Conservation (phyloP, 2,888 invertebrate species). For the Artemia sinica region DNA sequence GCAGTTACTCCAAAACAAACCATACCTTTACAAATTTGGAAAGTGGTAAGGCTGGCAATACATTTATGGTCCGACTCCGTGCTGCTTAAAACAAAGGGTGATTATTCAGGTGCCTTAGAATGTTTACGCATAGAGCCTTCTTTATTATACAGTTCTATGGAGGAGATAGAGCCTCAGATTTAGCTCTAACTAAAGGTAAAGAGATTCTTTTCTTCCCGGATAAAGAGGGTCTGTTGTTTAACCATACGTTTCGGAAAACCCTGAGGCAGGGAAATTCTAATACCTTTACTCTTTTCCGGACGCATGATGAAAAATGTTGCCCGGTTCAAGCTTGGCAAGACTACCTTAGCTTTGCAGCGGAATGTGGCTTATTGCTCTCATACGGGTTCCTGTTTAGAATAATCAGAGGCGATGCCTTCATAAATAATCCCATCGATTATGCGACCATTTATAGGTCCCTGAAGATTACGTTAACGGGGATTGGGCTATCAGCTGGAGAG, state of each 20-base stretch:
- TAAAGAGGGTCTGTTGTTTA: no score
- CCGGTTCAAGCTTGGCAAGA: background rate
- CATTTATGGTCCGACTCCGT: no score
- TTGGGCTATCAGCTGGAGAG: background rate
- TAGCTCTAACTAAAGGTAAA: background rate
- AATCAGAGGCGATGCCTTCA: background rate
- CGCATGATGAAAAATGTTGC: no score
- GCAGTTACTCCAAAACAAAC: background rate
- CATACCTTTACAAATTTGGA: background rate
- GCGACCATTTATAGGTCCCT: background rate
- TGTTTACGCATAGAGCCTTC: background rate
- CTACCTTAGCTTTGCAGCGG: background rate
- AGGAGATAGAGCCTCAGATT: background rate
- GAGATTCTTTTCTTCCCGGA: conserved; percentile 2
- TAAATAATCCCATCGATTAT: background rate
- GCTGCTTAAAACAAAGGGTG: no score
- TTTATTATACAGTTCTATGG: background rate
- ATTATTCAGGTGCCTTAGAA: no score
- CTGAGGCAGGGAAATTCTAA: no score
- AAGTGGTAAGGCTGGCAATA: no score
- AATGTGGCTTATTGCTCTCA: background rate
- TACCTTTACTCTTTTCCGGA: no score
- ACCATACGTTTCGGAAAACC: no score
- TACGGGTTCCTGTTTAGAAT: background rate
- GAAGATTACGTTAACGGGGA: background rate